These are phyloP conservation scores for Heliothis virescens DNA, from an alignment of 1,140 invertebrate species.

Conservation along the genomic window DNA sequence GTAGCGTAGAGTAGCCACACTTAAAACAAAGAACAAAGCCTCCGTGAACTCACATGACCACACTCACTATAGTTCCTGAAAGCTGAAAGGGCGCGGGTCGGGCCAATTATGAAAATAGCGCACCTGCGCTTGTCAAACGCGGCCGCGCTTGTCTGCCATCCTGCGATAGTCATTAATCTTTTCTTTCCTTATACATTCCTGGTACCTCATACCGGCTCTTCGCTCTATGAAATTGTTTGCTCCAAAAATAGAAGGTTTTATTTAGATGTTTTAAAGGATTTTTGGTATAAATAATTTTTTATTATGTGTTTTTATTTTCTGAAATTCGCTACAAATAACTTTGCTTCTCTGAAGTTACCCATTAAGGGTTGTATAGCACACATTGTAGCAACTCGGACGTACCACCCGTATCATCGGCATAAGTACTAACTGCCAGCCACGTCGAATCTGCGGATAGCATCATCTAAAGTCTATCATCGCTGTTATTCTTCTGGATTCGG, in stretches of 20 bases:
- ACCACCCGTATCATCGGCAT: too few relatives aligned
- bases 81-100: conserved; percentile 80
- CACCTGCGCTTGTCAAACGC: conserved; percentile 85
- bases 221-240: conserved; percentile 68
- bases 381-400: too few relatives aligned
- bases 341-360: too few relatives aligned
- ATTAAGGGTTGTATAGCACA: too few relatives aligned
- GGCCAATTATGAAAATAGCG: conserved; percentile 86
- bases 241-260: conserved; percentile 52
- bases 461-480: too few relatives aligned
- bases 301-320: not conserved
- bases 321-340: too few relatives aligned
- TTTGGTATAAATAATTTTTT: conserved; percentile 18
- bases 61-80: conserved; percentile 68
- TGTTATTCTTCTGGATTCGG: too few relatives aligned
- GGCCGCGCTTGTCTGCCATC: conserved; percentile 78
- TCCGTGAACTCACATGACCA: conserved; percentile 49
- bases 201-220: conserved; percentile 61
- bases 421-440: too few relatives aligned
- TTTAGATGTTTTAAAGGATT: conserved; percentile 21
- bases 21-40: conserved; percentile 30
- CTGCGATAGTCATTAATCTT: conserved; percentile 81
- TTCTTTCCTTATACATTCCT: conserved; percentile 78
- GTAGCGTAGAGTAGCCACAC: too few relatives aligned
- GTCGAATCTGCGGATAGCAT: too few relatives aligned